Conservation (phyloP, 2,797 vertebrate species). For the Distichodus sexfasciatus region DNA sequence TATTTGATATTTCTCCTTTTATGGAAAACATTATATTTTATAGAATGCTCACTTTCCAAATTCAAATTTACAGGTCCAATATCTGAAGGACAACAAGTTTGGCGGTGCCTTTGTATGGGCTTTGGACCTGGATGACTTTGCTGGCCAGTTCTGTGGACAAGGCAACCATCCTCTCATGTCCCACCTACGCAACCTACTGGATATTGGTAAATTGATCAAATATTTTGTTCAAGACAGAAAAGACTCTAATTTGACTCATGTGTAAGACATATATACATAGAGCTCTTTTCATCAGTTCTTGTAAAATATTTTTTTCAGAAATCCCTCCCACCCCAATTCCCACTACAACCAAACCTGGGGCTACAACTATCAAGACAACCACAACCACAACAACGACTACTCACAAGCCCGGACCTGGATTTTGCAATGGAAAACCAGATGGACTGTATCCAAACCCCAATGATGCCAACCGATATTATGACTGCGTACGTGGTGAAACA, state of each 20-base stretch:
- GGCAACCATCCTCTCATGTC: constrained; percentile 64
- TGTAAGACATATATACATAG: neutral
- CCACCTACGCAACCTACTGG: constrained; percentile 62
- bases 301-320: constrained; percentile 16
- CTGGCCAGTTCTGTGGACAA: constrained; percentile 65
- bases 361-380: constrained; percentile 20
- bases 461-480: constrained; percentile 51
- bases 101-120: constrained; percentile 74
- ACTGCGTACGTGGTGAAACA: constrained; percentile 54
- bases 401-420: constrained; percentile 42
- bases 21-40: too few species aligned
- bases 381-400: constrained; percentile 41
- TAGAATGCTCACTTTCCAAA: too few species aligned
- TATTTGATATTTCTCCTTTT: too few species aligned
- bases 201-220: constrained; percentile 50
- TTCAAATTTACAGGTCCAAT: constrained; percentile 58
- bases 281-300: neutral
- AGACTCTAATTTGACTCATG: too few species aligned
- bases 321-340: constrained; percentile 39
- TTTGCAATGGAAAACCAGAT: constrained; percentile 58
- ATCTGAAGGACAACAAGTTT: constrained; percentile 64
- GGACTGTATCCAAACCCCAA: constrained; percentile 55
- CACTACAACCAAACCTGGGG: constrained; percentile 45
- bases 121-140: constrained; percentile 73
- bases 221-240: neutral